Evolutionary conservation across 1,140 invertebrate species (phyloP), one percentile per base, ranked within the genome.

Genomic region (Reticulitermes speratus): DNA sequence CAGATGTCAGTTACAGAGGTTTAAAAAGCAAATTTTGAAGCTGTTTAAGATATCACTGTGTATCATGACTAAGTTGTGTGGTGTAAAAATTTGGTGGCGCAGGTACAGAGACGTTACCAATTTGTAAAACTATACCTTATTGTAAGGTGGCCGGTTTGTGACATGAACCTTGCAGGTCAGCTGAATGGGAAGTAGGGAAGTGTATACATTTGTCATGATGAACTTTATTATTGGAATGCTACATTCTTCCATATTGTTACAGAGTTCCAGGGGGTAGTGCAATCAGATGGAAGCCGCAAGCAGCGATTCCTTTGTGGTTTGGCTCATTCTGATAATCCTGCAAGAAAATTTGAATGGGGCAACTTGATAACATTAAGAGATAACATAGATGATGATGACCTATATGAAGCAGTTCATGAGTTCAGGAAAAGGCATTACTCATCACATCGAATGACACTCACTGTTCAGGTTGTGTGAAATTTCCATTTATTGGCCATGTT

Each of bases 361-460:
- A 97, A 97, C 91, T 90, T 95, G 44, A 91, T 94, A 86, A 96
- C 96, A 2, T 91, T 98, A n/a, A 93, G 93, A 82, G 94, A 95
- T 23, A 93, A 94, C 87, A 91, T 96, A 32, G 88, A 91, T 7
- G 95, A 96, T 86, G 93, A 95, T 38, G 91, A 92, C 59, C 90
- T 97, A 2, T 93, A 96, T 87, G 88, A 92, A 84, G 91, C 93
- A 19, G 91, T 98, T 5, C 94, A 97, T 87, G 94, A 96, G 85
- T 98, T 98, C 89, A 93, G 96, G 85, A 92, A 94, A 88, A 91
- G 95, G 75, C 96, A 97, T 91, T 99, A 99, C 89, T 96, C 96
- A 44, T 96, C 97, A 11, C 95, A 98, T 89, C 92, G 97, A 87
- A 98, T 99, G 97, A 97, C 94, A 69, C 89, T 98, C 8, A 94